A percentile compares a stretch with the other conserved stretches of the same genome.
phyloP scores from a whole-genome alignment of 2,888 invertebrate genomes.

The Drosophila prolongata region DNA sequence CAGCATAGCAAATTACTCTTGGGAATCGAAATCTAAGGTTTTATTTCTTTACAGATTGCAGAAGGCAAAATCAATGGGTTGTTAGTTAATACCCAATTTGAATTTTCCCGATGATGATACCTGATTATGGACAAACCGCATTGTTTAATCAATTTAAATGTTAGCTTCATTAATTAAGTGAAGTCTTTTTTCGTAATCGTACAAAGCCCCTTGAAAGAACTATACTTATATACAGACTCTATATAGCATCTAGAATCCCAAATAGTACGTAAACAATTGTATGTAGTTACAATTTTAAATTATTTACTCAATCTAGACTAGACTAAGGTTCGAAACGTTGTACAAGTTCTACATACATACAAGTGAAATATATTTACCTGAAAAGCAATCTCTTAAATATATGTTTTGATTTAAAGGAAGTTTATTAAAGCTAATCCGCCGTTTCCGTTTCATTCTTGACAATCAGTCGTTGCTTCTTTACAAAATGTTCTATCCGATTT shows the following conservation, averaged over 20 bases:
- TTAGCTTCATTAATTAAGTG: constrained; percentile 40
- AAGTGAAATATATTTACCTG: constrained; percentile 35
- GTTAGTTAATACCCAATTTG: constrained; percentile 50
- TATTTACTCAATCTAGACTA: constrained; percentile 46
- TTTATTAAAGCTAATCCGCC: background rate
- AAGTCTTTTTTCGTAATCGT: constrained; percentile 54
- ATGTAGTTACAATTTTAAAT: constrained; percentile 58
- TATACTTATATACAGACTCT: constrained; percentile 16
- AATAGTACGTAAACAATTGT: constrained; percentile 38
- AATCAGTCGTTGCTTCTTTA: constrained; percentile 87
- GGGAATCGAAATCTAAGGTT: background rate
- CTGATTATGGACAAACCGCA: constrained; percentile 35
- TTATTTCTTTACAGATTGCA: constrained; percentile 73
- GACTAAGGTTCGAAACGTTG: constrained; percentile 51
- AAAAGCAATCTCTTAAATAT: background rate
- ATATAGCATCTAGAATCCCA: constrained; percentile 20
- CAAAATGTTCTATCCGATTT: constrained; percentile 90
- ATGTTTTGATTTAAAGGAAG: background rate
- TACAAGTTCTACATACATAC: constrained; percentile 37
- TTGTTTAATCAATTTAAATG: constrained; percentile 34
- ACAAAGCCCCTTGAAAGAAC: constrained; percentile 43
- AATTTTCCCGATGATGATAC: constrained; percentile 23
- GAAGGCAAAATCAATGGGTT: constrained; percentile 83
- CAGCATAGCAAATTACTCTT: too few relatives aligned
- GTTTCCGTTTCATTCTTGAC: constrained; percentile 33